A percentile compares a stretch with the other conserved stretches of the same genome.
phyloP scores from a whole-genome alignment of 1,140 invertebrate genomes.

The Macrobrachium rosenbergii region DNA sequence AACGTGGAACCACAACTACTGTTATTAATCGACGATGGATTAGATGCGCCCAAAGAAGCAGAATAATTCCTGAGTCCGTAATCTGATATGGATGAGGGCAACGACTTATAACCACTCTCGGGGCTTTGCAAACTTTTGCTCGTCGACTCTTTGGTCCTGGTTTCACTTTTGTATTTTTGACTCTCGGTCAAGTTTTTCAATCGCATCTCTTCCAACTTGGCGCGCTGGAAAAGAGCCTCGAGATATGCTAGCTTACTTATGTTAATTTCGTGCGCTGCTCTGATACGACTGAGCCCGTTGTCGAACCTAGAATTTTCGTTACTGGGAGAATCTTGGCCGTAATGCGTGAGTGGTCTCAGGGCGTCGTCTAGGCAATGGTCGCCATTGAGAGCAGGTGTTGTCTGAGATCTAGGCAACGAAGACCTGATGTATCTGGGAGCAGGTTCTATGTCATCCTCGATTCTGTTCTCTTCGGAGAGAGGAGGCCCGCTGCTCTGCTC shows the following conservation, averaged over 20 bases:
- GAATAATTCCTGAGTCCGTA: slow-evolving; percentile 45
- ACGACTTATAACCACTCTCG: slow-evolving; percentile 63
- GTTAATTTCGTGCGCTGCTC: slow-evolving; percentile 64
- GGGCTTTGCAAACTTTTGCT: slow-evolving; percentile 56
- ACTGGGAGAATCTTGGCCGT: slow-evolving; percentile 44
- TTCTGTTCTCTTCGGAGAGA: slow-evolving; percentile 39
- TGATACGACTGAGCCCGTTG: slow-evolving; percentile 55
- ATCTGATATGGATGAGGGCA: slow-evolving; percentile 54
- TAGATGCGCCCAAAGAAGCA: slow-evolving; percentile 22
- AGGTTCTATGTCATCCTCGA: slow-evolving; percentile 43
- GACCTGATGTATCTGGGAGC: slow-evolving; percentile 10
- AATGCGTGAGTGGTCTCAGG: slow-evolving; percentile 58
- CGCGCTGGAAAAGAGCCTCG: slow-evolving; percentile 61
- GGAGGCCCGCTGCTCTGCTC: slow-evolving; percentile 63
- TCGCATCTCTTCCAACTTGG: slow-evolving; percentile 56
- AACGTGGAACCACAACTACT: slow-evolving; percentile 43
- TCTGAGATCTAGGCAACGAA: slow-evolving; percentile 56
- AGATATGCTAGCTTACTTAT: slow-evolving; percentile 65
- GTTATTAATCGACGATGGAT: slow-evolving; percentile 44
- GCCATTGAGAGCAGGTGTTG: slow-evolving; percentile 62
- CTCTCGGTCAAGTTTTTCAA: slow-evolving; percentile 14
- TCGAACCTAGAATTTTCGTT: slow-evolving; percentile 42
- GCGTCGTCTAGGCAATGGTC: slow-evolving; percentile 61
- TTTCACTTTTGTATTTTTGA: slow-evolving; percentile 5
- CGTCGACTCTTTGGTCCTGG: background rate